phyloP scores from a whole-genome alignment of 2,797 vertebrate genomes.

The Leptatherina wallacei region DNA sequence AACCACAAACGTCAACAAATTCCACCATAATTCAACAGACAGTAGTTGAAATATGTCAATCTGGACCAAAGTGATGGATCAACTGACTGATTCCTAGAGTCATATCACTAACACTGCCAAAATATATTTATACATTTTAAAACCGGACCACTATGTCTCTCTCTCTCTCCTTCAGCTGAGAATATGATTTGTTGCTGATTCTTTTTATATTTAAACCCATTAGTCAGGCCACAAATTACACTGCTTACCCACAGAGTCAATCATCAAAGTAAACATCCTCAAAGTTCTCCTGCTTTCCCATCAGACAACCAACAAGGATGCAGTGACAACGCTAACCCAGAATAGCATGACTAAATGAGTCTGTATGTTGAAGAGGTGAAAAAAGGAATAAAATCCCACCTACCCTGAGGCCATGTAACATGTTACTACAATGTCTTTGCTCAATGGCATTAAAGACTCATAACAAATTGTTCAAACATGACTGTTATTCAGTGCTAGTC shows the following conservation, averaged over 20 bases:
- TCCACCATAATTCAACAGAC: background rate
- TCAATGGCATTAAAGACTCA: constrained; percentile 49
- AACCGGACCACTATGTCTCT: background rate
- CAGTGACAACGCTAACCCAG: constrained; percentile 50
- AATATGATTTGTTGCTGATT: constrained; percentile 56
- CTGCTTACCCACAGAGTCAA: constrained; percentile 73
- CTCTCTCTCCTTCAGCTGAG: constrained; percentile 36
- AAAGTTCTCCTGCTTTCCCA: constrained; percentile 44
- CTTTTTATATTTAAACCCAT: constrained; percentile 61
- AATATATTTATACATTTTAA: constrained; percentile 17
- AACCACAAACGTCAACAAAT: constrained; percentile 9
- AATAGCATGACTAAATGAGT: constrained; percentile 37
- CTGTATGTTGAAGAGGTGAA: constrained; percentile 1
- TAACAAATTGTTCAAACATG: constrained; percentile 52
- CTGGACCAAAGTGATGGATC: constrained; percentile 8
- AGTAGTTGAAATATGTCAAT: constrained; percentile 7
- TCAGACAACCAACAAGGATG: constrained; percentile 57
- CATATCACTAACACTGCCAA: background rate
- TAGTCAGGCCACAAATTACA: constrained; percentile 75
- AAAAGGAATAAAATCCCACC: constrained; percentile 8
- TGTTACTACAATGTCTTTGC: constrained; percentile 27
- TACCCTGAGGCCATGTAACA: constrained; percentile 24
- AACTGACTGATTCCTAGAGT: background rate
- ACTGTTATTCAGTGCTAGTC: constrained; percentile 50
- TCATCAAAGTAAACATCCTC: constrained; percentile 76